phyloP scores from a whole-genome alignment of 1,140 invertebrate genomes.

The Melipona quadrifasciata region DNA sequence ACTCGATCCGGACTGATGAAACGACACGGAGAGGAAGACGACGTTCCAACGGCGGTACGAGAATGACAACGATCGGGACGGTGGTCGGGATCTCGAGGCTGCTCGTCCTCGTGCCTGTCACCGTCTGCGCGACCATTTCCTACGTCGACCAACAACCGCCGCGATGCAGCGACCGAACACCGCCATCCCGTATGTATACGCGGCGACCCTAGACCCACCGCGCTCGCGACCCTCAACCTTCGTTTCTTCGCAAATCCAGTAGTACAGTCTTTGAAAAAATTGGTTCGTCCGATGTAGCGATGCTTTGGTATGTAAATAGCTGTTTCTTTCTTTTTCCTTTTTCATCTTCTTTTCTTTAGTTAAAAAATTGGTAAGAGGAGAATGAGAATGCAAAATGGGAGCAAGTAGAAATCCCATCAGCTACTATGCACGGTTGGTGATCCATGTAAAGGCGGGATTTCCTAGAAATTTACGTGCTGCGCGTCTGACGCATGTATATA shows the following conservation, averaged over 20 bases:
- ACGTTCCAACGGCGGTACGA: constrained; percentile 48
- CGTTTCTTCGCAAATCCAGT: background rate
- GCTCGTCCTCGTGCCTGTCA: constrained; percentile 67
- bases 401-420: too few species aligned
- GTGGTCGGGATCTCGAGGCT: constrained; percentile 60
- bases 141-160: constrained; percentile 55
- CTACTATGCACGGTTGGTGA: too few species aligned
- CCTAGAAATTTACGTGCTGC: too few species aligned
- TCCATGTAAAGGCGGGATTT: too few species aligned
- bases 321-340: too few species aligned
- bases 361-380: too few species aligned
- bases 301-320: too few species aligned
- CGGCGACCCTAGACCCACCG: background rate
- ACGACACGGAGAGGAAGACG: constrained; percentile 48
- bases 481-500: too few species aligned
- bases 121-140: constrained; percentile 65
- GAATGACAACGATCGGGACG: constrained; percentile 65
- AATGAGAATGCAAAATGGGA: too few species aligned
- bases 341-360: too few species aligned
- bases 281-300: background rate
- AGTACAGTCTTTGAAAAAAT: background rate
- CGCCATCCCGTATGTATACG: constrained; percentile 52
- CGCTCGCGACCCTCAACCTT: background rate
- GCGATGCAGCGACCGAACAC: constrained; percentile 61
- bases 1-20: constrained; percentile 38